Percentiles rank a stretch among this genome's conserved stretches.
Evolutionary conservation across 1,140 invertebrate genomes (phyloP).

Genomic region (Parasteatoda tepidariorum): DNA sequence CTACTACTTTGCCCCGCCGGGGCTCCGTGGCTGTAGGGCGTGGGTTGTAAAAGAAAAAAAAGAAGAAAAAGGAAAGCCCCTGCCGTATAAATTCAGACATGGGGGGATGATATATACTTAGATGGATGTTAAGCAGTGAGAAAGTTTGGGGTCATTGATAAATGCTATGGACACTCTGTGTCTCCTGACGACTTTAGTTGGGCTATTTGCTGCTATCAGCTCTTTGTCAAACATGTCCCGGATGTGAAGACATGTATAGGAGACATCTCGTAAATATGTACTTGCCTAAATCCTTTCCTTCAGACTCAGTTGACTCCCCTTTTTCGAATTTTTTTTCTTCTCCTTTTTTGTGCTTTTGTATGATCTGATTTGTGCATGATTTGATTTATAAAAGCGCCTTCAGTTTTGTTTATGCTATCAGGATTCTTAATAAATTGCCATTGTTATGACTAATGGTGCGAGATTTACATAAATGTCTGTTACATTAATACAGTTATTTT

Average conservation of each 20-base stretch:
- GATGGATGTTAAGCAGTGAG: slow-evolving; percentile 17
- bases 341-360: background rate
- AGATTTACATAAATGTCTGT: no score
- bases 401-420: no score
- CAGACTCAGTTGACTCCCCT: background rate
- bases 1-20: background rate
- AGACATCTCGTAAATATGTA: slow-evolving; percentile 30
- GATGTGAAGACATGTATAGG: slow-evolving; percentile 18
- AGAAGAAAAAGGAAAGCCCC: background rate
- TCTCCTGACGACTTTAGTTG: slow-evolving; percentile 49
- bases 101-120: slow-evolving; percentile 24
- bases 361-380: no score
- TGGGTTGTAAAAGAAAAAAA: background rate
- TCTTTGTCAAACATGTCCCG: slow-evolving; percentile 41
- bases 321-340: background rate
- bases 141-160: slow-evolving; percentile 28
- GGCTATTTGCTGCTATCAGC: slow-evolving; percentile 55
- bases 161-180: slow-evolving; percentile 54
- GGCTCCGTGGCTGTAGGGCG: background rate
- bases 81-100: slow-evolving; percentile 38
- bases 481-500: no score
- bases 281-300: slow-evolving; percentile 20
- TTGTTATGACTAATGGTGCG: no score
- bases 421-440: no score
- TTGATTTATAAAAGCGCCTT: no score